Evolutionary conservation across 2,888 invertebrate species (phyloP), one percentile per base, ranked within the genome.

Genomic region (Euclidia mi): DNA sequence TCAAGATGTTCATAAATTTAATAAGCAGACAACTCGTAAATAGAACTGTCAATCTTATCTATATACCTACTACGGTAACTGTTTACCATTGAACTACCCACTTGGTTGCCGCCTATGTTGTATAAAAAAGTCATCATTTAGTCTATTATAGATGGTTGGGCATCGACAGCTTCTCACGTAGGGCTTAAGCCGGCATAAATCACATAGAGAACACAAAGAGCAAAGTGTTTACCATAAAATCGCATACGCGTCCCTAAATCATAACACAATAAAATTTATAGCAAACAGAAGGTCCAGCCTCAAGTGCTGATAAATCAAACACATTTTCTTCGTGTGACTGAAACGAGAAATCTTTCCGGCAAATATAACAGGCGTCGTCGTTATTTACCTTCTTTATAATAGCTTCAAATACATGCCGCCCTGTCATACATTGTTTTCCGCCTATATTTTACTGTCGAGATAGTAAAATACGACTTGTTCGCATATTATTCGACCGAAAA

Each of bases 251-350:
- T 82, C 82, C 90, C 90, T 93, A 94, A 93, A 93, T 93, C 93
- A 93, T 92, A 93, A 89, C 91, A 90, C 92, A 94, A 92, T 93
- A 92, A 90, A 93, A 94, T 94, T 92, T 94, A 94, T 93, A 89
- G 93, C 91, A 71, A 84, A 77, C 91, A 92, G 91, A 93, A 92
- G 92, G 92, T 94, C 92, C 92, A 90, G 92, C 90, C 91, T 92
- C 89, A 88, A 93, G 92, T 91, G 90, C 91, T 91, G 87, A 92
- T 93, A 94, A 92, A 92, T 92, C 93, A 92, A 91, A 92, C 87
- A 89, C 89, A 90, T 89, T 92, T 92, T 91, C 92, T 92, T 92
- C 88, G 88, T 89, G 88, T 85, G 90, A 91, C 89, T 88, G 81
- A 81, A 85, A 85, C 85, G 87, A 87, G 84, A 91, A 91, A 91